Evolutionary conservation across 2,797 vertebrate species (phyloP).

Genomic region (Amphiprion clarkii): DNA sequence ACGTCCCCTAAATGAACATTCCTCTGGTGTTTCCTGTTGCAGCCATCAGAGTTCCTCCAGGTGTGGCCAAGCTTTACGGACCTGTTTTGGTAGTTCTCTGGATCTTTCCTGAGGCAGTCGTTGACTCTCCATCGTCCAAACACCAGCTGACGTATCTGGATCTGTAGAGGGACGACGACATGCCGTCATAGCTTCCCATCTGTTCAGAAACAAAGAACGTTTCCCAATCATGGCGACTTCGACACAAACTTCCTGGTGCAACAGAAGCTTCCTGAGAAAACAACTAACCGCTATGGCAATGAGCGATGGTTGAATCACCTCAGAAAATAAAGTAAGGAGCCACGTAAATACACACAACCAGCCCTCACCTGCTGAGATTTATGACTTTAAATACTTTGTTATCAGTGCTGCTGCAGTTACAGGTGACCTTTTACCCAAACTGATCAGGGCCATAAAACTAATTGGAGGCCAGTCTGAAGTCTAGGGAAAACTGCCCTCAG

Average conservation of each 20-base stretch:
- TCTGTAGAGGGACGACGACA: neutral
- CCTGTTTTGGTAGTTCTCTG: neutral
- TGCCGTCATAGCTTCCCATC: slow-evolving; percentile 29
- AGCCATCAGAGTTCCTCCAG: too few relatives aligned
- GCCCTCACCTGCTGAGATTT: neutral
- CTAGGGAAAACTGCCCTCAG: neutral
- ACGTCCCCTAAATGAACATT: too few relatives aligned
- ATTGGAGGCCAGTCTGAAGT: neutral
- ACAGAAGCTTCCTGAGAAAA: slow-evolving; percentile 5
- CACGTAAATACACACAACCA: neutral
- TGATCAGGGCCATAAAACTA: slow-evolving; percentile 3
- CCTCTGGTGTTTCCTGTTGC: too few relatives aligned
- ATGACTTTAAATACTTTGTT: too few relatives aligned
- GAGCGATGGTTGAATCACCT: neutral
- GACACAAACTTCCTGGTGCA: slow-evolving; percentile 12
- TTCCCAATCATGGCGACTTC: neutral
- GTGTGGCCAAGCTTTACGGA: too few relatives aligned
- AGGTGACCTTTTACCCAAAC: neutral
- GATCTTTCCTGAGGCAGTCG: slow-evolving; percentile 22
- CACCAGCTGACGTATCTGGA: slow-evolving; percentile 48
- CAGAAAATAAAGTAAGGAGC: neutral
- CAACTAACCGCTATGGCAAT: neutral
- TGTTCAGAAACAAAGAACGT: slow-evolving; percentile 35
- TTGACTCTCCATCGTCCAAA: slow-evolving; percentile 26
- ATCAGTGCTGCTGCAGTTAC: too few relatives aligned